These are phyloP conservation scores for Octomys mimax DNA, from an alignment of 2,797 vertebrate species.

Conservation along the genomic window DNA sequence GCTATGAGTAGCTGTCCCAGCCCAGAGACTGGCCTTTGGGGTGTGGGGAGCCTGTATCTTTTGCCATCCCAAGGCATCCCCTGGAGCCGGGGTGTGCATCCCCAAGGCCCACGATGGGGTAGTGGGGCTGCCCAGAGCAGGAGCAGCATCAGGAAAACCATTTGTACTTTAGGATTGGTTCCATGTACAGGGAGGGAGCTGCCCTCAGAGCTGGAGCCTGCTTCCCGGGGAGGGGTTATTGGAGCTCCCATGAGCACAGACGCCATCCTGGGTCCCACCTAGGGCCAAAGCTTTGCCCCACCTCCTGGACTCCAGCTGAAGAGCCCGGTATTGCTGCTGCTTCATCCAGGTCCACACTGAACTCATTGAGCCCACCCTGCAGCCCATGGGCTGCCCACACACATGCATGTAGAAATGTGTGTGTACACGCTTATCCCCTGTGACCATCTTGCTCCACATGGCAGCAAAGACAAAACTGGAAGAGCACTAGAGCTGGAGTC, in stretches of 20 bases:
- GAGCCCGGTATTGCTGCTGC: background rate
- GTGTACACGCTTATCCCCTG: background rate
- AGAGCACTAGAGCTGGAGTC: background rate
- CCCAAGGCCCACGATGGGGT: background rate
- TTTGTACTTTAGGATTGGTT: background rate
- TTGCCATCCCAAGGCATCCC: background rate
- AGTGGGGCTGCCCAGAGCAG: background rate
- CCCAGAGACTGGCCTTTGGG: background rate
- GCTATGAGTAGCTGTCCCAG: background rate
- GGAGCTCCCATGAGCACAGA: background rate
- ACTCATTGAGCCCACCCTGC: background rate
- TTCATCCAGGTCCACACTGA: background rate
- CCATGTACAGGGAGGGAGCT: background rate
- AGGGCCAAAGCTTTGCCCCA: fast-evolving
- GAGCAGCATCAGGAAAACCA: fast-evolving
- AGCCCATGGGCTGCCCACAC: background rate
- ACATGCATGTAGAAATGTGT: background rate
- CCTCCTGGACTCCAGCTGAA: background rate
- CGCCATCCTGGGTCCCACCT: background rate
- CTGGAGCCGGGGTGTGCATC: background rate
- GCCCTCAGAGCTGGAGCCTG: background rate
- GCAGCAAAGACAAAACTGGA: background rate
- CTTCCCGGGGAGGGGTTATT: background rate
- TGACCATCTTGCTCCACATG: background rate
- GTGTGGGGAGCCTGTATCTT: background rate